These are phyloP conservation scores for Amiota communis DNA, from an alignment of 2,888 invertebrate species.

Conservation along the genomic window DNA sequence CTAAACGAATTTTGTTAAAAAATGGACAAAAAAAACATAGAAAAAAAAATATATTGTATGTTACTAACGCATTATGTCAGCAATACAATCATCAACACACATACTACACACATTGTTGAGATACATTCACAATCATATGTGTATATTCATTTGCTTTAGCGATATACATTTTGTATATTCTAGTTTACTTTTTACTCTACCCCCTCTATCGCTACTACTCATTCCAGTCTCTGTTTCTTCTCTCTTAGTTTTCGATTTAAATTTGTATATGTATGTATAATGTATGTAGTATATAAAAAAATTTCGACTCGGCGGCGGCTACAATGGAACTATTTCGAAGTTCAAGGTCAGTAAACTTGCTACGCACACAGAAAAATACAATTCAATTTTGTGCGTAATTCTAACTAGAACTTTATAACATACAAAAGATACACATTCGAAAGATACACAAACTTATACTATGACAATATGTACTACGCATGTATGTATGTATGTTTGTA, in stretches of 20 bases:
- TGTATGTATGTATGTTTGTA: background rate
- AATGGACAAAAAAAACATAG: background rate
- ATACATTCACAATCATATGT: background rate
- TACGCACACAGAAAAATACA: constrained; percentile 56
- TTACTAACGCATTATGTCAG: constrained; percentile 29
- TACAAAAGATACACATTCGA: background rate
- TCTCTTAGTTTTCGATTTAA: background rate
- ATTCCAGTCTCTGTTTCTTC: background rate
- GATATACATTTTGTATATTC: no score
- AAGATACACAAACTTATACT: constrained; percentile 22
- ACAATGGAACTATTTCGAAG: constrained; percentile 62
- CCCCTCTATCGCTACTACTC: no score
- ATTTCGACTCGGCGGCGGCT: background rate
- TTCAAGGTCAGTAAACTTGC: constrained; percentile 73
- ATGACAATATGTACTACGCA: background rate
- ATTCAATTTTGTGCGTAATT: constrained; percentile 27
- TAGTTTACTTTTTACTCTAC: no score
- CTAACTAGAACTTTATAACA: constrained; percentile 13
- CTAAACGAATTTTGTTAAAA: background rate
- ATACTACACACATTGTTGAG: constrained; percentile 40
- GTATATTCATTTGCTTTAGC: no score
- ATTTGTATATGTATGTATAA: background rate
- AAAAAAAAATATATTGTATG: constrained; percentile 13
- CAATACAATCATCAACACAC: constrained; percentile 30
- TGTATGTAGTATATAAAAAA: background rate